Conservation (phyloP, 2,113 vertebrate genomes). For the Tangachromis dhanisi region DNA sequence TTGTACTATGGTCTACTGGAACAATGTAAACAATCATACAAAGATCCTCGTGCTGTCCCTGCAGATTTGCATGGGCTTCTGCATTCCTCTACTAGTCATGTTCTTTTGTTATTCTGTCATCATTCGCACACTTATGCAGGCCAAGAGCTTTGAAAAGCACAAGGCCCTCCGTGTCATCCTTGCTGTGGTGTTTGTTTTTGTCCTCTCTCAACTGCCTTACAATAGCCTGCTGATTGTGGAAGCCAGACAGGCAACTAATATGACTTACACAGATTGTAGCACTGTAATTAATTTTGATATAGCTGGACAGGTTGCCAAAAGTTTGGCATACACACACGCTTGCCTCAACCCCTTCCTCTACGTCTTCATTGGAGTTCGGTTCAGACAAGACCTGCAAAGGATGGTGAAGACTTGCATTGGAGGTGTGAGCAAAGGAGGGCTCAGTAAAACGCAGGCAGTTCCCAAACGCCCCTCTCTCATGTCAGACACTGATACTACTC, state of each 20-base stretch:
- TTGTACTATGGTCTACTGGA: conserved; percentile 72
- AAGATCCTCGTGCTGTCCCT: conserved; percentile 73
- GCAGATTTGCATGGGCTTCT: conserved; percentile 82
- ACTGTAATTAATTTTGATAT: conserved; percentile 60
- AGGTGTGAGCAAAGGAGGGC: conserved; percentile 40
- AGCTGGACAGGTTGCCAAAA: conserved; percentile 76
- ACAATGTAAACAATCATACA: conserved; percentile 15
- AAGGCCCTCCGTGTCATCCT: conserved; percentile 82
- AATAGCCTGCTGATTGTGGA: conserved; percentile 77
- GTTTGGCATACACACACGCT: conserved; percentile 81
- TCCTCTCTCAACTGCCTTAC: conserved; percentile 84
- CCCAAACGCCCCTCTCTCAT: conserved; percentile 72
- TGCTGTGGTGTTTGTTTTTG: conserved; percentile 75
- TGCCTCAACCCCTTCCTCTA: conserved; percentile 89
- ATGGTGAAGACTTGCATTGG: conserved; percentile 45
- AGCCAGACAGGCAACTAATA: conserved; percentile 54
- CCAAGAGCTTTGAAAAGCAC: conserved; percentile 82
- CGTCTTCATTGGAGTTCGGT: conserved; percentile 81
- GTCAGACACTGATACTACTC: conserved; percentile 74
- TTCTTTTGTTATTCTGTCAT: conserved; percentile 81
- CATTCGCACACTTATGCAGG: conserved; percentile 78
- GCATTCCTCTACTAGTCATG: conserved; percentile 80
- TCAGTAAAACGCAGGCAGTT: conserved; percentile 34
- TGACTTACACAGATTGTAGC: conserved; percentile 59
- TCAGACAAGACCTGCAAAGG: conserved; percentile 75